Conservation (phyloP, 2,888 invertebrate genomes). For the Ennomos quercinarius region DNA sequence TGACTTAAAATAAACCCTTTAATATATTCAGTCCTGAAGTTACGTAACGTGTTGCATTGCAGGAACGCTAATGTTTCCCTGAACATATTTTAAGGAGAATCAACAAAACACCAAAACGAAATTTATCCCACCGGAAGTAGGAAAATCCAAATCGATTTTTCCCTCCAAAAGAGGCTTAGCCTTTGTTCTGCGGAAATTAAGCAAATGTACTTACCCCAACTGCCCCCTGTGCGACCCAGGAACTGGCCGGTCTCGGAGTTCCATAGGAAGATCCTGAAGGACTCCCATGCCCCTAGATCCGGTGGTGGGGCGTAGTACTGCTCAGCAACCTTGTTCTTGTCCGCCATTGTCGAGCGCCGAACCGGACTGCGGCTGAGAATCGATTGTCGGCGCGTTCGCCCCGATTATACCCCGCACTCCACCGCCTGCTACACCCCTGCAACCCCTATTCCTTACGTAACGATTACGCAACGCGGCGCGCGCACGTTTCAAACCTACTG, state of each 20-base stretch:
- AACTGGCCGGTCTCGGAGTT: conserved; percentile 96
- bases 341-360: conserved; percentile 87
- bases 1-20: neutral
- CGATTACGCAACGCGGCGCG: conserved; percentile 80
- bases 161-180: conserved; percentile 59
- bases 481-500: conserved; percentile 68
- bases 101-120: neutral
- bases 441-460: conserved; percentile 76
- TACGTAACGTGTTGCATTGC: conserved; percentile 30
- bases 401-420: conserved; percentile 52
- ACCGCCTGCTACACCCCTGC: conserved; percentile 60
- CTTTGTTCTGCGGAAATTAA: conserved; percentile 18
- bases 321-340: conserved; percentile 89
- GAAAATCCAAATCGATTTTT: conserved; percentile 49
- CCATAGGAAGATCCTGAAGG: conserved; percentile 94
- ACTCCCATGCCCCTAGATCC: conserved; percentile 93
- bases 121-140: conserved; percentile 9
- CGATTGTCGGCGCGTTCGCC: conserved; percentile 76
- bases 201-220: conserved; percentile 94
- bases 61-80: neutral
- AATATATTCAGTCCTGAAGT: conserved; percentile 26
- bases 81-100: neutral
- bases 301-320: conserved; percentile 93
- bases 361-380: conserved; percentile 78
- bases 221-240: conserved; percentile 95